These are phyloP conservation scores for Hippocampus guttulatus DNA, from an alignment of 2,113 vertebrate species.

Conservation along the genomic window DNA sequence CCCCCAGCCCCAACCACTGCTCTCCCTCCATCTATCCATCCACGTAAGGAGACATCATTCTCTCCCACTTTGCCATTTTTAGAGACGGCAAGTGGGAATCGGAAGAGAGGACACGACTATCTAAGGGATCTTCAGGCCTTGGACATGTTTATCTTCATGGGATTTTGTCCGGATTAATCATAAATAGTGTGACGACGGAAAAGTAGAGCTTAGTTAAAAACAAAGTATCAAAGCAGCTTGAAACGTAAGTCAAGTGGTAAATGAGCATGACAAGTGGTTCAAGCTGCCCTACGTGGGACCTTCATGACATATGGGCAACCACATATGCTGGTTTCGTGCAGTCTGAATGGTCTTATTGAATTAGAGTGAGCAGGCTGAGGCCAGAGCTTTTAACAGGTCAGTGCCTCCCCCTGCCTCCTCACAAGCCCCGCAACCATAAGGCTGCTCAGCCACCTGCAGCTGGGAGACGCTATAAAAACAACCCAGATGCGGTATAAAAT, in stretches of 20 bases:
- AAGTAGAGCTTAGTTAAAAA: neutral
- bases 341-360: constrained; percentile 47
- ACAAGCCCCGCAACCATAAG: constrained; percentile 44
- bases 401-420: constrained; percentile 13
- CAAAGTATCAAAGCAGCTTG: neutral
- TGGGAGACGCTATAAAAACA: constrained; percentile 7
- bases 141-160: neutral
- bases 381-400: constrained; percentile 60
- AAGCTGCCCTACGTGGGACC: constrained; percentile 14
- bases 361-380: constrained; percentile 45
- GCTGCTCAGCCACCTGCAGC: constrained; percentile 53
- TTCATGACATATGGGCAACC: constrained; percentile 24
- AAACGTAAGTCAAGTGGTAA: constrained; percentile 25
- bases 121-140: neutral
- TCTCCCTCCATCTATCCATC: constrained; percentile 31
- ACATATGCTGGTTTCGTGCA: constrained; percentile 44
- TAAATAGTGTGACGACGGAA: neutral
- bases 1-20: neutral
- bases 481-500: neutral
- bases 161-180: neutral
- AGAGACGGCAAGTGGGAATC: constrained; percentile 22
- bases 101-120: constrained; percentile 20
- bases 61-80: constrained; percentile 11
- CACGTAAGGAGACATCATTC: constrained; percentile 44
- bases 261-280: constrained; percentile 15